Evolutionary conservation across 2,113 vertebrate genomes (phyloP).

Genomic region (Zingel zingel): DNA sequence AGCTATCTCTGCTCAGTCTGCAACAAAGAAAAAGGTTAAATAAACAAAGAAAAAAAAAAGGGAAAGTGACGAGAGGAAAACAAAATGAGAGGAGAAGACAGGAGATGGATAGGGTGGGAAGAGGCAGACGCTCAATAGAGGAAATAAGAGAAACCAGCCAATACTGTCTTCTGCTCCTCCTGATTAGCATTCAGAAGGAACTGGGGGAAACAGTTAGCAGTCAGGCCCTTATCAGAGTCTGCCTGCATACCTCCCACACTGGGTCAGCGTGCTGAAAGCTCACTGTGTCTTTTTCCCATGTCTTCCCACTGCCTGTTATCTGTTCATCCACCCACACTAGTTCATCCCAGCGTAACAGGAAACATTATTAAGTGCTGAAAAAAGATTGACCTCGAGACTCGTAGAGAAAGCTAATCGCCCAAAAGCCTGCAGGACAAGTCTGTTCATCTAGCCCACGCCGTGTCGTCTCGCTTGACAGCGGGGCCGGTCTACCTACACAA

Average conservation of each 20-base stretch:
- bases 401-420: conserved; percentile 50
- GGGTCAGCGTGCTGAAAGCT: conserved; percentile 72
- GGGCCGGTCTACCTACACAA: conserved; percentile 33
- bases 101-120: conserved; percentile 49
- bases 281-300: conserved; percentile 48
- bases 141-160: conserved; percentile 62
- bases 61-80: conserved; percentile 39
- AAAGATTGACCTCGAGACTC: conserved; percentile 54
- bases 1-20: conserved; percentile 48
- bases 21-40: background rate
- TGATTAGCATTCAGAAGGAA: conserved; percentile 74
- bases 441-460: conserved; percentile 28
- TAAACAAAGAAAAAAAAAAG: too few relatives aligned
- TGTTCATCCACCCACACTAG: conserved; percentile 74
- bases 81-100: conserved; percentile 38
- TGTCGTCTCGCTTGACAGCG: conserved; percentile 12
- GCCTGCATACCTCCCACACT: conserved; percentile 76
- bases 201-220: conserved; percentile 65
- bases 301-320: conserved; percentile 69
- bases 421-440: conserved; percentile 56
- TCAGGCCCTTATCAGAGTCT: conserved; percentile 68
- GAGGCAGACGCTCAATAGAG: conserved; percentile 56
- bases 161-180: conserved; percentile 56
- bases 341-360: conserved; percentile 64
- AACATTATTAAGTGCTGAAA: conserved; percentile 61